Conservation (phyloP, 2,113 vertebrate genomes). For the Upupa epops region DNA sequence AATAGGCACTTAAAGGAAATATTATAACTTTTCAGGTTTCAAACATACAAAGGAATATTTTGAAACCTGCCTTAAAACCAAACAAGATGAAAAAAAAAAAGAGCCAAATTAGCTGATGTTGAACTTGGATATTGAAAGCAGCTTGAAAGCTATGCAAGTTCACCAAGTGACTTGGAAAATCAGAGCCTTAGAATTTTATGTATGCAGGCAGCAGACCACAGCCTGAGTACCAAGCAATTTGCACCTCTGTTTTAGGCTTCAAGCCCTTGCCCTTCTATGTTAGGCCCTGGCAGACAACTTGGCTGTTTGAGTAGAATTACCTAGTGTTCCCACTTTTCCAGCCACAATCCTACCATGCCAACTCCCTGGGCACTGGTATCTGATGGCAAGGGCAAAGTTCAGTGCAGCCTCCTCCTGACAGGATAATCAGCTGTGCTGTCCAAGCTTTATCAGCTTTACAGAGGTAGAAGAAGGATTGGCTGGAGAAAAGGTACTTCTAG, state of each 20-base stretch:
- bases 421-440: not conserved
- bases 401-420: not conserved
- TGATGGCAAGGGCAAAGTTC: conserved; percentile 13
- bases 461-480: not conserved
- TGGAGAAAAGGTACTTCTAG: not conserved
- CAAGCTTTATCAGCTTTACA: not conserved
- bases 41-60: not conserved
- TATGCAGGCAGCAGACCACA: conserved; percentile 43
- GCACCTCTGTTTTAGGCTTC: conserved; percentile 51
- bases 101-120: not conserved
- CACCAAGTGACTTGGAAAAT: not conserved
- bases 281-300: conserved; percentile 33
- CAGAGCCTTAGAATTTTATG: conserved; percentile 53
- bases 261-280: conserved; percentile 26
- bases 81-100: not conserved
- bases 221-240: conserved; percentile 51
- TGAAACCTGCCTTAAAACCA: not conserved
- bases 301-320: conserved; percentile 48
- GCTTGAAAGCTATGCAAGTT: conserved; percentile 17
- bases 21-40: not conserved
- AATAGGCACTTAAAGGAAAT: not conserved
- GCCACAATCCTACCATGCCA: not conserved
- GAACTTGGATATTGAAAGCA: not conserved
- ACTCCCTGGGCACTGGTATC: not conserved
- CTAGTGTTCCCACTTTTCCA: conserved; percentile 48